Evolutionary conservation across 1,140 invertebrate species (phyloP), one percentile per base, ranked within the genome.

Genomic region (Adelges cooleyi): DNA sequence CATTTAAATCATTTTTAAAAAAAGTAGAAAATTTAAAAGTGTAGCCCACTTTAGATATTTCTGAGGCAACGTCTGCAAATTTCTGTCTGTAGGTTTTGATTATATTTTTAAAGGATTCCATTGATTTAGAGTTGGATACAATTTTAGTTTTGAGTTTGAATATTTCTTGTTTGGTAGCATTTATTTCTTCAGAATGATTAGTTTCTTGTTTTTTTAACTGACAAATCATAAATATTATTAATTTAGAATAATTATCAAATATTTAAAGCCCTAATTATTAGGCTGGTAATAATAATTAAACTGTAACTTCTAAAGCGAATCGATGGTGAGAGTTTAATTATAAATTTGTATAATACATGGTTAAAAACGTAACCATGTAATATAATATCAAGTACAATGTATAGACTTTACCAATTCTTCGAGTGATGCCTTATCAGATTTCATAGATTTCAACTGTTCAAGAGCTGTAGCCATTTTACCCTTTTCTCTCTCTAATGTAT

Each of bases 151-250:
- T 62, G 18, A 48, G 46, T 48, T 62, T 62, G 15, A 48, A 1
- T 20, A 46, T 15, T 62, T 62, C 56, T 46, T 62, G 56, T 46
- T 62, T 62, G 5, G 25, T 17, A 29, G 17, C 20, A 62, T 62
- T 62, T 29, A 62, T 9, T 62, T 62, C 56, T 62, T 62, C 56
- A 15, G 56, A 62, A 62, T 62, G 42, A 48, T 62, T 42, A 62
- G 9, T 33, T 62, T 62, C 42, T 48, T 46, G 5, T 22, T 62
- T 62, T 9, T 62, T 62, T 33, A 62, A 62, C 56, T 62, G 33
- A 59, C 17, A 3, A 56, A 6, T 8, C 36, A 38, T 38, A 38
- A 38, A 33, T 33, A 33, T 33, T 33, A 6, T 6, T 33, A 33
- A 33, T 33, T 33, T 33, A 6, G 29, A 33, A 33, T n/a, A 33